These are phyloP conservation scores for Phaethon lepturus DNA, from an alignment of 2,113 vertebrate species.

Conservation along the genomic window DNA sequence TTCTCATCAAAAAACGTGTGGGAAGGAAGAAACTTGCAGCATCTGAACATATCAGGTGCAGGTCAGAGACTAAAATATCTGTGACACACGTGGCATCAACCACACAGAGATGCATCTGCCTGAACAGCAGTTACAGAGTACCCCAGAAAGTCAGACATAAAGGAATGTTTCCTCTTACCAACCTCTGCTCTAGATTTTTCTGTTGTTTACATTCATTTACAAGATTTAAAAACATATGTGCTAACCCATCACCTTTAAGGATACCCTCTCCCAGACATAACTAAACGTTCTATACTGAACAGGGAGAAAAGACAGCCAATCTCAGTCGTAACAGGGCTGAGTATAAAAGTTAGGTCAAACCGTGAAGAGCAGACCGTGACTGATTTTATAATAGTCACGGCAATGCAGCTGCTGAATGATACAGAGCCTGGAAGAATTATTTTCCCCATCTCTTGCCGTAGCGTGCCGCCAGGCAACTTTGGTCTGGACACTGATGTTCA, in stretches of 20 bases:
- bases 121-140: not conserved
- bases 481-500: not conserved
- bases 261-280: not conserved
- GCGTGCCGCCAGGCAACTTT: not conserved
- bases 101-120: not conserved
- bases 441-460: not conserved
- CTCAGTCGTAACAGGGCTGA: not conserved
- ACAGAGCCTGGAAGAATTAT: not conserved
- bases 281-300: not conserved
- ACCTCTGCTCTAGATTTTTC: not conserved
- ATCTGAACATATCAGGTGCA: not conserved
- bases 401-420: not conserved
- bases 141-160: not conserved
- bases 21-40: not conserved
- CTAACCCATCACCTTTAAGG: not conserved
- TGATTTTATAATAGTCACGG: not conserved
- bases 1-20: not conserved
- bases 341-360: not conserved
- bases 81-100: not conserved
- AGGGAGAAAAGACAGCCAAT: not conserved
- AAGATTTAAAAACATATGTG: not conserved
- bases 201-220: not conserved
- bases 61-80: slow-evolving; percentile 45
- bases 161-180: not conserved
- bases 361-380: not conserved